Evolutionary conservation across 2,113 vertebrate species (phyloP).

Genomic region (Elanoides forficatus): DNA sequence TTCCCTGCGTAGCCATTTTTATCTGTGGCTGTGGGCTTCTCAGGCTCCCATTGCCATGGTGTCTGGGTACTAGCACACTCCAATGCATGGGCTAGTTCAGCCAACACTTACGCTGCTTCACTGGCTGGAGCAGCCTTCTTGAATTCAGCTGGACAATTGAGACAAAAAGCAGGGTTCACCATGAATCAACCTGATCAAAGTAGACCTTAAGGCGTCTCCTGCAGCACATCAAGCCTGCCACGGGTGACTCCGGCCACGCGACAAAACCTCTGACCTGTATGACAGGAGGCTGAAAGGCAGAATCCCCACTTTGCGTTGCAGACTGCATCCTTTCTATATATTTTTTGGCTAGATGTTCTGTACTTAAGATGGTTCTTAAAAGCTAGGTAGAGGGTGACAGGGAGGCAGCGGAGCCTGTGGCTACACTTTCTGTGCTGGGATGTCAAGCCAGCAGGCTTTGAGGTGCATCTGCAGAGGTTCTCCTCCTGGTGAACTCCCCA

Average conservation of each 20-base stretch:
- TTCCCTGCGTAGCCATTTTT: not conserved
- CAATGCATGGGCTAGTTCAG: not conserved
- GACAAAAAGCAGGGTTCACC: not conserved
- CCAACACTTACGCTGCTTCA: not conserved
- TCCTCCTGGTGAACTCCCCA: not conserved
- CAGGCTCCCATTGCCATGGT: not conserved
- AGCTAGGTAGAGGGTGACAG: not conserved
- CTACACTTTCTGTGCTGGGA: not conserved
- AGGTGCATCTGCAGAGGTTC: not conserved
- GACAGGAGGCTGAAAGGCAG: not conserved
- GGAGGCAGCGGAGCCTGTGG: not conserved
- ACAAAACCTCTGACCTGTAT: not conserved
- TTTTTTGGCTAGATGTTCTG: not conserved
- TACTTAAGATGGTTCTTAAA: not conserved
- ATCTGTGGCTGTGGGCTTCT: not conserved
- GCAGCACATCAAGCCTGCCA: not conserved
- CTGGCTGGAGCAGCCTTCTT: not conserved
- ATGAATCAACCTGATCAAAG: not conserved
- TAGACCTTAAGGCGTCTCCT: not conserved
- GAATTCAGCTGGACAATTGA: not conserved
- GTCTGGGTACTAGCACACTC: not conserved
- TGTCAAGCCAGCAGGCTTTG: not conserved
- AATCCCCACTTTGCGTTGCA: not conserved
- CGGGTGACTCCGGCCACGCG: fast-evolving
- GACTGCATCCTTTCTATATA: not conserved